phyloP scores from a whole-genome alignment of 1,140 invertebrate species.

The Drosophila fuyamai region DNA sequence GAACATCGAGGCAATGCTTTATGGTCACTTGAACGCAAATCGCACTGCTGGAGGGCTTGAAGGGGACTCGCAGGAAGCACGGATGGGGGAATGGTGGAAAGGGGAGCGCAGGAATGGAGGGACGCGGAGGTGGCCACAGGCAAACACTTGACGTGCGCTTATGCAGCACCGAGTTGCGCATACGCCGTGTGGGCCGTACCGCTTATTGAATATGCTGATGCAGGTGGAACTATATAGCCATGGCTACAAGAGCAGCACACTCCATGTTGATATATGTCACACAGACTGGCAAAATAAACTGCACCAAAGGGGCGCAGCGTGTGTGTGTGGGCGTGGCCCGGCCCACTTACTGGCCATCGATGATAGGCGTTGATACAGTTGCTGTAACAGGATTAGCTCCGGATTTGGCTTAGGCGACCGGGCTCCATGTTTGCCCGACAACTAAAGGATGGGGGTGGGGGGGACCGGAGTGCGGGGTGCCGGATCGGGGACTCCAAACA shows the following conservation, averaged over 20 bases:
- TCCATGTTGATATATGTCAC: slow-evolving; percentile 61
- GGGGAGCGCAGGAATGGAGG: background rate
- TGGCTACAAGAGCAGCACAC: slow-evolving; percentile 9
- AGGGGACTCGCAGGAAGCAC: background rate
- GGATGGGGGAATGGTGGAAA: background rate
- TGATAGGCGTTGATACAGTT: slow-evolving; percentile 65
- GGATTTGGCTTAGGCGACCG: slow-evolving; percentile 33
- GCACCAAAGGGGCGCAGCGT: slow-evolving; percentile 24
- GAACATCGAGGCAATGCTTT: slow-evolving; percentile 63
- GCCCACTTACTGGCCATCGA: slow-evolving; percentile 45
- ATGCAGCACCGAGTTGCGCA: slow-evolving; percentile 71
- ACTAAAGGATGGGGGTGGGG: slow-evolving; percentile 8
- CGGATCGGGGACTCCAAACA: slow-evolving; percentile 21
- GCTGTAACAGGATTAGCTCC: slow-evolving; percentile 56
- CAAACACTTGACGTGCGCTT: slow-evolving; percentile 70
- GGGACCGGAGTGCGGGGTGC: no score
- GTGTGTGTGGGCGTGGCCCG: slow-evolving; percentile 25
- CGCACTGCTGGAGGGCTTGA: slow-evolving; percentile 4
- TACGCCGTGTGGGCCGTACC: slow-evolving; percentile 60
- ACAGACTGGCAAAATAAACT: slow-evolving; percentile 54
- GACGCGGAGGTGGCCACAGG: slow-evolving; percentile 13
- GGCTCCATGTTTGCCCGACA: slow-evolving; percentile 14
- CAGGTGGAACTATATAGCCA: slow-evolving; percentile 35
- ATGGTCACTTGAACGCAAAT: slow-evolving; percentile 67
- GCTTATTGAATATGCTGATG: slow-evolving; percentile 76